phyloP scores from a whole-genome alignment of 2,888 invertebrate species.

The Theretra japonica region DNA sequence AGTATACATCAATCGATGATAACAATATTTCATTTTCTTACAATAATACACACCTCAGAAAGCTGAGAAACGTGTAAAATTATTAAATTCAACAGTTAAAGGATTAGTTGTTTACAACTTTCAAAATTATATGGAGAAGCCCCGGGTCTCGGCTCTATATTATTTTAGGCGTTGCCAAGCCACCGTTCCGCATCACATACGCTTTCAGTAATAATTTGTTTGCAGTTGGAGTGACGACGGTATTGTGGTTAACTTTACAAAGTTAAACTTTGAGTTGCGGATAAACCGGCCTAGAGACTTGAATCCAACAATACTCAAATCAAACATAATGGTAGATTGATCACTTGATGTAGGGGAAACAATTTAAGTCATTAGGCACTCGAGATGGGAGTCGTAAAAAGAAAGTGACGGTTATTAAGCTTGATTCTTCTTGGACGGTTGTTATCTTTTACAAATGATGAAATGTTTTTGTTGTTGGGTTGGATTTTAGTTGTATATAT shows the following conservation, averaged over 20 bases:
- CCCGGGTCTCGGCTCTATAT: too few species aligned
- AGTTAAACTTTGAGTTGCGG: conserved; percentile 7
- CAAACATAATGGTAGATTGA: neutral
- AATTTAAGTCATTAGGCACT: conserved; percentile 8
- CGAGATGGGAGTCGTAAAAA: neutral
- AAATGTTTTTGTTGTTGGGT: neutral
- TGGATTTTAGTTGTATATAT: neutral
- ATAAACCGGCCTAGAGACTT: neutral
- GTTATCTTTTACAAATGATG: conserved; percentile 12
- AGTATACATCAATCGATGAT: too few species aligned
- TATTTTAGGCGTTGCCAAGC: too few species aligned
- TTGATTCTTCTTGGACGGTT: neutral
- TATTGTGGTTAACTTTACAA: conserved; percentile 6
- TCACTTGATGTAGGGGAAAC: neutral
- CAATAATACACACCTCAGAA: too few species aligned
- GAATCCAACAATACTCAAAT: neutral
- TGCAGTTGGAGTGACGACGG: neutral
- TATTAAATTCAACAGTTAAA: too few species aligned
- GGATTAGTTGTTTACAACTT: too few species aligned
- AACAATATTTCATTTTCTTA: too few species aligned
- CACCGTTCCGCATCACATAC: too few species aligned
- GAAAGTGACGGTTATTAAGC: neutral
- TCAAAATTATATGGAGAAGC: too few species aligned
- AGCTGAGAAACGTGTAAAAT: too few species aligned
- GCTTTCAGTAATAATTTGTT: neutral